phyloP scores from a whole-genome alignment of 2,797 vertebrate species.

The Florisuga fusca region DNA sequence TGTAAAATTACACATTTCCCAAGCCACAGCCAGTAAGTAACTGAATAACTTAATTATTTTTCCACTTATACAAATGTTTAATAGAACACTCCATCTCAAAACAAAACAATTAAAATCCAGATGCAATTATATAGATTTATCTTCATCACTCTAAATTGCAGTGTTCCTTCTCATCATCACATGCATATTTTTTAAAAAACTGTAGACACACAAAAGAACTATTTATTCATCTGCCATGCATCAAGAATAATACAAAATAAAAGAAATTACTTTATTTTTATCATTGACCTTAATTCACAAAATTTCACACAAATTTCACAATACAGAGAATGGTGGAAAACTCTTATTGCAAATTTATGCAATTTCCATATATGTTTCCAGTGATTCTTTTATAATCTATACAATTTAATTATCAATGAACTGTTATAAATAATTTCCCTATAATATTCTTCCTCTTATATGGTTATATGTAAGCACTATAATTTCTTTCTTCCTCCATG shows the following conservation, averaged over 20 bases:
- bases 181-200: not conserved
- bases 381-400: conserved; percentile 39
- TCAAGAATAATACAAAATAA: conserved; percentile 10
- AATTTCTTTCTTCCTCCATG: conserved; percentile 43
- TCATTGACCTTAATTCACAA: not conserved
- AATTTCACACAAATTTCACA: conserved; percentile 2
- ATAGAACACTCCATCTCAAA: not conserved
- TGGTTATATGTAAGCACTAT: not conserved
- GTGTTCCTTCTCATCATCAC: not conserved
- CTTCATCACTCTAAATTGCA: not conserved
- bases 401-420: conserved; percentile 38
- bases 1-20: conserved; percentile 10
- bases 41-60: conserved; percentile 44
- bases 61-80: conserved; percentile 7
- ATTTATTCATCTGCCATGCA: not conserved
- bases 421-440: conserved; percentile 52
- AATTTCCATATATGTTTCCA: conserved; percentile 53
- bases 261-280: conserved; percentile 18
- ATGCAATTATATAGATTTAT: conserved; percentile 39
- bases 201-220: not conserved
- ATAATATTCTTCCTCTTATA: conserved; percentile 67
- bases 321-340: not conserved
- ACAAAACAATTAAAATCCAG: conserved; percentile 14
- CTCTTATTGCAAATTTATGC: not conserved
- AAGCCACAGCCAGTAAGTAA: not conserved